phyloP scores from a whole-genome alignment of 2,113 vertebrate species.

The Physeter macrocephalus region DNA sequence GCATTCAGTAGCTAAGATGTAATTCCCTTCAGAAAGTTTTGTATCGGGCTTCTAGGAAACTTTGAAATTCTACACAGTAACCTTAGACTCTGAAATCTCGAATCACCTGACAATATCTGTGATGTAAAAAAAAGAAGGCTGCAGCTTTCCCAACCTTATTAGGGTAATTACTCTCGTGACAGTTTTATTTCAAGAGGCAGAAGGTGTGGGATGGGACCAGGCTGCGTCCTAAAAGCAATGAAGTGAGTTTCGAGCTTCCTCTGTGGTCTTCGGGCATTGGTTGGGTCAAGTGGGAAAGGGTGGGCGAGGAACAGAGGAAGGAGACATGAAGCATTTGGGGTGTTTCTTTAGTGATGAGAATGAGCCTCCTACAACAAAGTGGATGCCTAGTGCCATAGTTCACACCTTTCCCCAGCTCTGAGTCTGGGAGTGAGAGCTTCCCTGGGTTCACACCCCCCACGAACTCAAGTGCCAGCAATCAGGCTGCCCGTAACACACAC shows the following conservation, averaged over 20 bases:
- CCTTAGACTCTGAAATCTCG: neutral
- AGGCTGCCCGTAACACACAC: accelerated
- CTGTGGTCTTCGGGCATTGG: neutral
- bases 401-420: neutral
- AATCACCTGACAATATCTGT: accelerated
- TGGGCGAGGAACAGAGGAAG: neutral
- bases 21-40: neutral
- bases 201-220: neutral
- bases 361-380: neutral
- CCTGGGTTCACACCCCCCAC: too few relatives aligned
- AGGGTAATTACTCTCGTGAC: too few relatives aligned
- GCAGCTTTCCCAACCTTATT: neutral
- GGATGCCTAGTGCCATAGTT: accelerated
- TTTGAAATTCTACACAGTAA: neutral
- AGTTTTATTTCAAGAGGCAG: neutral
- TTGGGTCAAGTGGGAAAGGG: neutral
- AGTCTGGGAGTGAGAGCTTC: accelerated
- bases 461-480: accelerated
- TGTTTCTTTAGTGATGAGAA: too few relatives aligned
- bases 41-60: neutral
- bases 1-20: neutral
- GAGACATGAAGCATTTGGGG: neutral
- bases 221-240: accelerated
- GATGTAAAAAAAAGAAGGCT: too few relatives aligned
- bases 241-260: neutral